Percentiles rank a stretch among this genome's conserved stretches.
Conservation (phyloP, 2,888 invertebrate genomes). For the Drosophila pseudotalamancana region DNA sequence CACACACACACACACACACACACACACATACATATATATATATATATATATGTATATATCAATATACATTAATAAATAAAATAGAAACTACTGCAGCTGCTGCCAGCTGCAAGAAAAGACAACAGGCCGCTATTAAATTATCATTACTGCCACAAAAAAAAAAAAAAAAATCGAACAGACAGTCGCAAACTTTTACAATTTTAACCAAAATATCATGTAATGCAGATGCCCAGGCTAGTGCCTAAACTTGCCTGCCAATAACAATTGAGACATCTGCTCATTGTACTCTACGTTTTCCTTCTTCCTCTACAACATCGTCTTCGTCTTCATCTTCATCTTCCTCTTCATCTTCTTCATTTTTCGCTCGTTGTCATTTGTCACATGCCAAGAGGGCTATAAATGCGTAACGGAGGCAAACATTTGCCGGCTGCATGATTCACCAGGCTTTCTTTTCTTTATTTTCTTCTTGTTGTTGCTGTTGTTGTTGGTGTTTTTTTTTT, state of each 20-base stretch:
- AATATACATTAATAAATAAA: constrained; percentile 22
- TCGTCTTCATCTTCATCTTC: neutral
- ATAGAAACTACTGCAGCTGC: constrained; percentile 35
- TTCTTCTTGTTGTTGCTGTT: too few relatives aligned
- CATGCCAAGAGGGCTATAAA: constrained; percentile 40
- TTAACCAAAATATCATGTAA: constrained; percentile 19
- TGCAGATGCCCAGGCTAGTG: neutral
- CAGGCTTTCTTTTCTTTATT: constrained; percentile 22
- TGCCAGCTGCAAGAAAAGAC: constrained; percentile 24
- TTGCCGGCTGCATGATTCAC: constrained; percentile 57
- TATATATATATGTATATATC: neutral
- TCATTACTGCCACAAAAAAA: constrained; percentile 10
- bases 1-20: neutral
- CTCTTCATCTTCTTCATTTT: neutral
- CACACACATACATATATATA: neutral
- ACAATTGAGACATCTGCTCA: constrained; percentile 51
- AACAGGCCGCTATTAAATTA: constrained; percentile 30
- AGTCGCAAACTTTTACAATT: constrained; percentile 45
- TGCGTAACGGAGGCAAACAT: constrained; percentile 32
- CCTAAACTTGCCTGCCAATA: constrained; percentile 30
- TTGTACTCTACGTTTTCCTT: constrained; percentile 1
- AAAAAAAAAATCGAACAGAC: neutral
- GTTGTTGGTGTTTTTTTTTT: too few relatives aligned
- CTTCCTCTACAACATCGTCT: neutral
- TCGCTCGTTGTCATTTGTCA: constrained; percentile 47